Base-by-base conservation (phyloP, 2,888 invertebrate species). In the Polia nebulosa region DNA sequence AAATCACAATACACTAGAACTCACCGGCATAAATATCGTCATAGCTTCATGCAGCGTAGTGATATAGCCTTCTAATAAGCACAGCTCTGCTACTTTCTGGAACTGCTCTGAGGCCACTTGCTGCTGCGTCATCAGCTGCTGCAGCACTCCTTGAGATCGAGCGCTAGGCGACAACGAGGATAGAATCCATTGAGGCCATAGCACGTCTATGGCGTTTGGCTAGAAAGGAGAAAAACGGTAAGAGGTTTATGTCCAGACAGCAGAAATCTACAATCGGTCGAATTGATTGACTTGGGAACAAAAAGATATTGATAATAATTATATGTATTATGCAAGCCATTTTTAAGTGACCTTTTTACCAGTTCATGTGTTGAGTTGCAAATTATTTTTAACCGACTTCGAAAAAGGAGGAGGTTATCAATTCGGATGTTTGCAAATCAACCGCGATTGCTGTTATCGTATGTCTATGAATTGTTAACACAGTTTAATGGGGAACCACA, bases 11-110 rank as follows among this genome's bases (percentile, higher is more conserved):
- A 61, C 3, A 27, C 3, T 34, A 32, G 2, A 55, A 62, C 94
- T 92, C 91, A 97, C 97, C 80, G 97, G 96, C 90, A 97, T 96
- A 89, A 98, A 98, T 81, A 98, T 96, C 53, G 96, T 91, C 85
- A 97, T 96, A 72, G 97, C 97, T 82, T 97, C 96, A 56, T 96
- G 95, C 29, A 98, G 87, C 0, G 97, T 97, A 45, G 94, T 93
- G 8, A 97, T 92, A 81, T 96, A 97, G 15, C 97, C 96, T 32
- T 94, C 92, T 20, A 92, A 87, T 11, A 97, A 88, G 79, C 96
- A 96, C 32, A 94, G 88, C 72, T 95, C 93, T 0, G 97, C 94
- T 2, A 97, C 93, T 53, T 88, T 86, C 34, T 92, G 93, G 53
- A 96, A 94, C 76, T 93, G 90, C n/a, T 93, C 91, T 0, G 88